Evolutionary conservation across 1,140 invertebrate species (phyloP).

Genomic region (Anastatus disparis): DNA sequence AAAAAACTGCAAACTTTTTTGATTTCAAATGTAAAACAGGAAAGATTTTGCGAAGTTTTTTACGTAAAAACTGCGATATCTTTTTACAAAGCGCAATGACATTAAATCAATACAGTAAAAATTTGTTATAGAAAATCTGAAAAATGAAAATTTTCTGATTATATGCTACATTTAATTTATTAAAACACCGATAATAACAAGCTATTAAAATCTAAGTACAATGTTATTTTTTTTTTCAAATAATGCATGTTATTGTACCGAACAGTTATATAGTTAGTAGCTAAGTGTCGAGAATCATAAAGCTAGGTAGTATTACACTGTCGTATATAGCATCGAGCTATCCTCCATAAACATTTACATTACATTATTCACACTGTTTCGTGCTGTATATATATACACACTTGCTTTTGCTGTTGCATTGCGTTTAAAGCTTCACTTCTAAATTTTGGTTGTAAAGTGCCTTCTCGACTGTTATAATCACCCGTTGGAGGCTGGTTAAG

Average conservation of each 20-base stretch:
- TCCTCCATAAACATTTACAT: constrained; percentile 42
- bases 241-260: not conserved
- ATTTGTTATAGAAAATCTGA: no score
- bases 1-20: no score
- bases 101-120: no score
- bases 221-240: not conserved
- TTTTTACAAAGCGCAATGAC: no score
- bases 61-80: no score
- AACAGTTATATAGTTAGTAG: not conserved
- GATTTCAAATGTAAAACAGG: no score
- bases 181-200: no score
- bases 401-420: constrained; percentile 2
- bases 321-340: constrained; percentile 7
- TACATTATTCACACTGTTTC: constrained; percentile 44
- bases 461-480: not conserved
- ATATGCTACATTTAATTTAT: no score
- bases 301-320: constrained; percentile 26
- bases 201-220: constrained; percentile 11
- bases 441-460: constrained; percentile 21
- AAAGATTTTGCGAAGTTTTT: no score
- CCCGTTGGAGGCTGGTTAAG: constrained; percentile 2
- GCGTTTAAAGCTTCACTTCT: not conserved
- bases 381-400: no score
- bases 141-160: no score
- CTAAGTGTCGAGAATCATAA: constrained; percentile 40